A percentile compares a stretch with the other conserved stretches of the same genome.
Conservation (phyloP, 2,113 vertebrate genomes). For the Bambusicola thoracicus region DNA sequence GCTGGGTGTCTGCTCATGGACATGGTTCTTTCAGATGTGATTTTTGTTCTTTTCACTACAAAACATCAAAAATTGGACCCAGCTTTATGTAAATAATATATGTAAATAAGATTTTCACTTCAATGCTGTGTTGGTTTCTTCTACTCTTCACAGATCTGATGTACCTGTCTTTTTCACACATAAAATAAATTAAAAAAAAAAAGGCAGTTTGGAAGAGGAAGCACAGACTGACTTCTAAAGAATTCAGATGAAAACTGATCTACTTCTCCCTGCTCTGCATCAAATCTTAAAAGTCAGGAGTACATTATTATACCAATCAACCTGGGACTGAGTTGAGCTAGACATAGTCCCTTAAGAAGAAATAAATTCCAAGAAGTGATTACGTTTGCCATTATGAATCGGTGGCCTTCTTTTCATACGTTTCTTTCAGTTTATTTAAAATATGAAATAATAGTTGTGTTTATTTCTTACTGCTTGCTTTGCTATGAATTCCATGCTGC, state of each 20-base stretch:
- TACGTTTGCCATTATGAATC: background rate
- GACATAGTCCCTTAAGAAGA: background rate
- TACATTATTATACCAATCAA: background rate
- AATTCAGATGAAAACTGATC: background rate
- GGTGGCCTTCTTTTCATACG: background rate
- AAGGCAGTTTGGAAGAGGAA: background rate
- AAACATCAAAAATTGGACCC: background rate
- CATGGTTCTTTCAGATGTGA: background rate
- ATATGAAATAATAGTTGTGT: fast-evolving
- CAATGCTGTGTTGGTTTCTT: background rate
- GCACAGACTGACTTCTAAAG: background rate
- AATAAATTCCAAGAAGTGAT: background rate
- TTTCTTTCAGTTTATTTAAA: background rate
- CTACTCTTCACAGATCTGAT: background rate
- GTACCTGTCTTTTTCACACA: background rate
- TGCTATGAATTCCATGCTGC: background rate
- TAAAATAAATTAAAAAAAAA: background rate
- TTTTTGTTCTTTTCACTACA: background rate
- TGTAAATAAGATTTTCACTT: background rate
- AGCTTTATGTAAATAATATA: background rate
- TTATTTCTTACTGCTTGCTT: background rate
- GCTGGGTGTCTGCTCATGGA: background rate
- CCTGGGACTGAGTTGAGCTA: background rate
- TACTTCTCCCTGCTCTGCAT: background rate
- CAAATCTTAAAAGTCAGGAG: background rate